These are phyloP conservation scores for Drosophila monieri DNA, from an alignment of 2,888 invertebrate genomes.

Conservation along the genomic window DNA sequence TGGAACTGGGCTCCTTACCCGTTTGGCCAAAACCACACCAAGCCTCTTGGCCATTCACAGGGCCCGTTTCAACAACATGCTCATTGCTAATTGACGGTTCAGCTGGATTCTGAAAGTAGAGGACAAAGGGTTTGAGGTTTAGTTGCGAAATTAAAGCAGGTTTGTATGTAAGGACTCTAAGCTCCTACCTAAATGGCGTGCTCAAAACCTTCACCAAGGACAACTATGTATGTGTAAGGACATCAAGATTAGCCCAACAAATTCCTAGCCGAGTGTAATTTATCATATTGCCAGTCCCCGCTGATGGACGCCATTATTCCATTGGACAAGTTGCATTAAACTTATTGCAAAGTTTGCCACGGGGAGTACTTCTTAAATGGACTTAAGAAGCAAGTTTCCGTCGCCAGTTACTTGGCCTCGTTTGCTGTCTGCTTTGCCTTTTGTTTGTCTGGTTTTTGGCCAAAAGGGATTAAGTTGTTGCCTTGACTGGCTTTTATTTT, in stretches of 20 bases:
- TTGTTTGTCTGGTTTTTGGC: conserved; percentile 49
- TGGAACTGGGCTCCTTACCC: conserved; percentile 49
- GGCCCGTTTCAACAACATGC: conserved; percentile 51
- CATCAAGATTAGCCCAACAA: background rate
- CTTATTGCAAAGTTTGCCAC: conserved; percentile 58
- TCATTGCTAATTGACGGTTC: conserved; percentile 60
- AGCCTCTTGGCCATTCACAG: conserved; percentile 48
- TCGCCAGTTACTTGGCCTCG: conserved; percentile 5
- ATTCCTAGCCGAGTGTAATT: background rate
- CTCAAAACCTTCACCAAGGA: no score
- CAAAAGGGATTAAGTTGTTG: conserved; percentile 66
- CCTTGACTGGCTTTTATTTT: conserved; percentile 58
- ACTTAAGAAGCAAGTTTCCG: conserved; percentile 65
- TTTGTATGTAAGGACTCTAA: background rate
- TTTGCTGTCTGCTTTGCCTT: conserved; percentile 25
- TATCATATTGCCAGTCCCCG: background rate
- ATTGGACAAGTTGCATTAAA: conserved; percentile 47
- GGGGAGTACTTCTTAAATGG: conserved; percentile 64
- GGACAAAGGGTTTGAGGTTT: conserved; percentile 10
- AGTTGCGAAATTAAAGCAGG: background rate
- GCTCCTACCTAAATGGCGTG: no score
- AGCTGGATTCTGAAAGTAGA: conserved; percentile 32
- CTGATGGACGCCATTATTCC: conserved; percentile 29
- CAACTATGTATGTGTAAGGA: no score
- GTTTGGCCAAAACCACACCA: conserved; percentile 20